These are phyloP conservation scores for Salvelinus sp. DNA, from an alignment of 2,113 vertebrate genomes.

Conservation along the genomic window DNA sequence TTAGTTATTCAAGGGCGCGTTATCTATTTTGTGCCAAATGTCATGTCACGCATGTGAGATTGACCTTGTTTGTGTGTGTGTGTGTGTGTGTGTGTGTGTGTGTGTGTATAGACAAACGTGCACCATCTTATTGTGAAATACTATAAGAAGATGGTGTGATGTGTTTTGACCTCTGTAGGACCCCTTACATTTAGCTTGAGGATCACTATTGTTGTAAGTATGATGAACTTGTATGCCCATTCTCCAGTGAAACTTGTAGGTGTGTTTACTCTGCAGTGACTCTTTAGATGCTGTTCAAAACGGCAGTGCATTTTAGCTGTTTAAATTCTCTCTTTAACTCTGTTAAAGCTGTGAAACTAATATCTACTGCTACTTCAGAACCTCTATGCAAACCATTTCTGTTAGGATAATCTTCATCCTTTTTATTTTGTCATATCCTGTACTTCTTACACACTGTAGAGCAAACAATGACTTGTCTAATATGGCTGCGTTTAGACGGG, in stretches of 20 bases:
- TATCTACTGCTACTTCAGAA: neutral
- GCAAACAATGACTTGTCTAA: neutral
- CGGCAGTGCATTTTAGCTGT: conserved; percentile 5
- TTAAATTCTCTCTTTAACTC: neutral
- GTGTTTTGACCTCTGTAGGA: conserved; percentile 7
- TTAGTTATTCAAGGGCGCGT: neutral
- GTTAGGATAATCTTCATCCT: neutral
- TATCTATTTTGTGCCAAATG: conserved; percentile 51
- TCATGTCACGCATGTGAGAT: neutral
- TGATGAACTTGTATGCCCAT: conserved; percentile 8
- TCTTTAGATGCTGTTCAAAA: conserved; percentile 11
- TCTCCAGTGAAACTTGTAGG: conserved; percentile 1
- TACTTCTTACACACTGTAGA: neutral
- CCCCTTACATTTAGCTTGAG: conserved; percentile 4
- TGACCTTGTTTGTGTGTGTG: conserved; percentile 6
- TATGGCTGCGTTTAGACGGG: too few relatives aligned
- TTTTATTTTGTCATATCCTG: neutral
- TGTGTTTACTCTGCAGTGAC: neutral
- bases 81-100: conserved; percentile 27
- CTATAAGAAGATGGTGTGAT: neutral
- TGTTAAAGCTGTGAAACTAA: conserved; percentile 18
- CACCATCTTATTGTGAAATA: conserved; percentile 11
- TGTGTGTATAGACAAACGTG: conserved; percentile 17
- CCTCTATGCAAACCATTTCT: conserved; percentile 11
- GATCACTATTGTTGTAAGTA: conserved; percentile 5